A percentile compares a stretch with the other conserved stretches of the same genome.
Conservation (phyloP, 2,888 invertebrate species). For the Scelioninae gen. 2 region DNA sequence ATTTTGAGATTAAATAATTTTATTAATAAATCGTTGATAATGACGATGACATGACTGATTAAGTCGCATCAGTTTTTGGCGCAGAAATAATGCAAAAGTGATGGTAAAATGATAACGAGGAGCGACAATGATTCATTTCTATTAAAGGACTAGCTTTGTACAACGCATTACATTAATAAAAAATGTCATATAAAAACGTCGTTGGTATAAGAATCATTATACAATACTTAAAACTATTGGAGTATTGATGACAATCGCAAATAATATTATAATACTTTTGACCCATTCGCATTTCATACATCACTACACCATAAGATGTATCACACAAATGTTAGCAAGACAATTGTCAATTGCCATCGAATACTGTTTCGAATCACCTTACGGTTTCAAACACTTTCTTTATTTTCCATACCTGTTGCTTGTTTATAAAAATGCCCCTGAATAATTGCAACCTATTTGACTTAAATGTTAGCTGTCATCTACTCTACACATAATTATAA, state of each 20-base stretch:
- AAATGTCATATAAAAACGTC: conserved; percentile 33
- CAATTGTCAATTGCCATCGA: conserved; percentile 4
- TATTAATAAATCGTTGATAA: conserved; percentile 7
- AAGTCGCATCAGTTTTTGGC: conserved; percentile 6
- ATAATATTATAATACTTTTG: conserved; percentile 34
- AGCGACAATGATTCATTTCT: conserved; percentile 19
- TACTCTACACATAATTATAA: neutral
- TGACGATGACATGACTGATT: conserved; percentile 6
- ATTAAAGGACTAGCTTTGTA: conserved; percentile 39
- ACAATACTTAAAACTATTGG: conserved; percentile 26
- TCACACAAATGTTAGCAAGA: neutral
- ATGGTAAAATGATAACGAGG: conserved; percentile 19
- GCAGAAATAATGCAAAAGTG: conserved; percentile 10
- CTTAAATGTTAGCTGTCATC: neutral
- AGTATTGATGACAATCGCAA: conserved; percentile 24
- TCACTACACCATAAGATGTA: conserved; percentile 6
- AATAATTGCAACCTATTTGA: conserved; percentile 1
- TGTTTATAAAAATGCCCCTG: conserved; percentile 8
- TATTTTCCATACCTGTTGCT: neutral
- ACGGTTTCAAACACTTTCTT: neutral
- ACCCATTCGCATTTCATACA: conserved; percentile 4
- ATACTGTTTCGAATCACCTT: conserved; percentile 14
- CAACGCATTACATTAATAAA: conserved; percentile 19
- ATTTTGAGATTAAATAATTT: conserved; percentile 3
- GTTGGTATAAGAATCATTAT: conserved; percentile 19